Evolutionary conservation across 2,113 vertebrate genomes (phyloP).

Genomic region (Athene noctua): DNA sequence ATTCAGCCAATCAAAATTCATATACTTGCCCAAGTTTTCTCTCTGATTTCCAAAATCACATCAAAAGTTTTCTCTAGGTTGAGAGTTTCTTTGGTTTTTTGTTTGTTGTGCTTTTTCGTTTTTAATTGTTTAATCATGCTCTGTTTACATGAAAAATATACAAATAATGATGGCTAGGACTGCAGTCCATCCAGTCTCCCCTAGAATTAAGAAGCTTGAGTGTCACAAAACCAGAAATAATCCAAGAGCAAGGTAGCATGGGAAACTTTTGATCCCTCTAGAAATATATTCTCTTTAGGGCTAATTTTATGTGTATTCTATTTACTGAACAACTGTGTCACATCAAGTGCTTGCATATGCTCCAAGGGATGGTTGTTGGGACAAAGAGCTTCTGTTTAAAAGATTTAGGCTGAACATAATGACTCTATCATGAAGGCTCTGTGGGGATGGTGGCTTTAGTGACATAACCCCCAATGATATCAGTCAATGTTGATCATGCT

Average conservation of each 20-base stretch:
- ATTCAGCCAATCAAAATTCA: background rate
- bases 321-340: background rate
- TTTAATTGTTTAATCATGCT: background rate
- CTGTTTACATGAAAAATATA: background rate
- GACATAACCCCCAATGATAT: background rate
- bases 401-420: background rate
- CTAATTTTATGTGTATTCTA: background rate
- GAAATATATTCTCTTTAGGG: background rate
- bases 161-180: background rate
- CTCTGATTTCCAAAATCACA: background rate
- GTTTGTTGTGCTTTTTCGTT: background rate
- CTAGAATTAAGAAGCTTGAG: background rate
- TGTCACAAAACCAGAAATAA: background rate
- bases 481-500: background rate
- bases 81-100: background rate
- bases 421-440: background rate
- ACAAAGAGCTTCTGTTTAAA: background rate
- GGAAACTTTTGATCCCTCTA: background rate
- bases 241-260: background rate
- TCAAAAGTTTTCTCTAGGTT: background rate
- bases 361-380: background rate
- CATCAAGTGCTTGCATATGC: background rate
- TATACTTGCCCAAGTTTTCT: background rate
- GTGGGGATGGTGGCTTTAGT: background rate
- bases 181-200: background rate